Evolutionary conservation across 2,113 vertebrate genomes (phyloP).

Genomic region (Nannospalax galili): DNA sequence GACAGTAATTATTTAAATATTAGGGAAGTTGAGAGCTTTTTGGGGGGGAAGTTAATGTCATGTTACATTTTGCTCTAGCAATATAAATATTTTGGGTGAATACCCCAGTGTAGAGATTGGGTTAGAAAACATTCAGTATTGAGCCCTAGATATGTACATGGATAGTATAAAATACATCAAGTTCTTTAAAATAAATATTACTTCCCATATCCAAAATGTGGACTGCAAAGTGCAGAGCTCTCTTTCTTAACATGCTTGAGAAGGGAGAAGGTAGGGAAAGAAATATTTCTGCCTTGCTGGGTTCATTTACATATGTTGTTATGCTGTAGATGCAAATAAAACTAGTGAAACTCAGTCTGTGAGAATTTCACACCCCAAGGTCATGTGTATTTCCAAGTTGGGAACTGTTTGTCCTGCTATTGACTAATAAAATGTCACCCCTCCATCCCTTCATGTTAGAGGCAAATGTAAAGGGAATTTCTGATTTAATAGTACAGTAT

Average conservation of each 20-base stretch:
- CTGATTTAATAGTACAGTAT: conserved; percentile 69
- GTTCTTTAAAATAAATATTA: conserved; percentile 62
- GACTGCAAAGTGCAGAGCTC: conserved; percentile 47
- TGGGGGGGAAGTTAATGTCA: conserved; percentile 65
- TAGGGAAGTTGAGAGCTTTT: conserved; percentile 56
- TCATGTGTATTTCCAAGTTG: conserved; percentile 78
- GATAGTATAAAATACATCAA: conserved; percentile 53
- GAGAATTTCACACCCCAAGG: conserved; percentile 68
- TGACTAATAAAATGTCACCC: conserved; percentile 63
- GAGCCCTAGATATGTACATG: conserved; percentile 22
- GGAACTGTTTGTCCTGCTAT: conserved; percentile 64
- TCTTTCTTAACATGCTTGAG: conserved; percentile 38
- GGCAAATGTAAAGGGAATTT: conserved; percentile 52
- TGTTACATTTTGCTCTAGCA: conserved; percentile 50
- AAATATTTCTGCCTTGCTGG: conserved; percentile 35
- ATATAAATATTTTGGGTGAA: conserved; percentile 64
- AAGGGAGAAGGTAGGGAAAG: background rate
- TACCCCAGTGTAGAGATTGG: conserved; percentile 28
- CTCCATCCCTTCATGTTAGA: conserved; percentile 68
- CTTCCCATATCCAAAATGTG: background rate
- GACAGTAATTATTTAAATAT: conserved; percentile 15
- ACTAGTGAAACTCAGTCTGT: conserved; percentile 71
- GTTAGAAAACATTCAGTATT: background rate
- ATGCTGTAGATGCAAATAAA: conserved; percentile 66
- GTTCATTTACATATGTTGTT: conserved; percentile 54